Evolutionary conservation across 2,113 vertebrate genomes (phyloP).

Genomic region (Platichthys flesus): DNA sequence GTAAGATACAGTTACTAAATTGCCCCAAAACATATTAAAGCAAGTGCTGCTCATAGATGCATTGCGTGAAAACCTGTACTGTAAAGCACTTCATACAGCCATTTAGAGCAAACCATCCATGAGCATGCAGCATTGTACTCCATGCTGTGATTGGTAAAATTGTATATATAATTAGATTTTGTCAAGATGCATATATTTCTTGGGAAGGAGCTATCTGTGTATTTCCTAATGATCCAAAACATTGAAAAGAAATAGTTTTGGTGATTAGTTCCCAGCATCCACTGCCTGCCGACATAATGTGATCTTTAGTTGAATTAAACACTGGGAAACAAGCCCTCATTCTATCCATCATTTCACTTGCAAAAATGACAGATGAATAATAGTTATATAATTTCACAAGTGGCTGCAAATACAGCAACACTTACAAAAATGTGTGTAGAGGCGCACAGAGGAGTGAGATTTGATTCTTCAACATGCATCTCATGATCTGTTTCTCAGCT

Average conservation of each 20-base stretch:
- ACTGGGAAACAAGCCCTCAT: slow-evolving; percentile 60
- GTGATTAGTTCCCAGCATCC: slow-evolving; percentile 25
- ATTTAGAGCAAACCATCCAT: background rate
- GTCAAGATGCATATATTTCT: slow-evolving; percentile 20
- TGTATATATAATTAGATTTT: too few relatives aligned
- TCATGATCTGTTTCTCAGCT: slow-evolving; percentile 38
- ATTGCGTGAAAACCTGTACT: background rate
- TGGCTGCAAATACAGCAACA: slow-evolving; percentile 36
- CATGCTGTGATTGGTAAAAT: background rate
- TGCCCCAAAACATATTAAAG: too few relatives aligned
- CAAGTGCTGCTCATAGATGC: too few relatives aligned
- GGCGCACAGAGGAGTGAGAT: slow-evolving; percentile 4
- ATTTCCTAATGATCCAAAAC: slow-evolving; percentile 25
- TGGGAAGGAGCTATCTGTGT: slow-evolving; percentile 8
- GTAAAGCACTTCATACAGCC: background rate
- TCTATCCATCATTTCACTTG: slow-evolving; percentile 41
- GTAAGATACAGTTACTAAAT: too few relatives aligned
- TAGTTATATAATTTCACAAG: slow-evolving; percentile 51
- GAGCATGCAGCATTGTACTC: background rate
- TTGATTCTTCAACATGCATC: slow-evolving; percentile 17
- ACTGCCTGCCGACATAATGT: slow-evolving; percentile 39
- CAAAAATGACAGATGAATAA: slow-evolving; percentile 57
- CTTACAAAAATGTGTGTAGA: background rate
- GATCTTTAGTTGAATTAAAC: slow-evolving; percentile 58
- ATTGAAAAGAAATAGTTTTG: slow-evolving; percentile 28